Percentiles rank a stretch among this genome's conserved stretches.
Conservation (phyloP, 2,797 vertebrate species). For the Graptemys geographica region DNA sequence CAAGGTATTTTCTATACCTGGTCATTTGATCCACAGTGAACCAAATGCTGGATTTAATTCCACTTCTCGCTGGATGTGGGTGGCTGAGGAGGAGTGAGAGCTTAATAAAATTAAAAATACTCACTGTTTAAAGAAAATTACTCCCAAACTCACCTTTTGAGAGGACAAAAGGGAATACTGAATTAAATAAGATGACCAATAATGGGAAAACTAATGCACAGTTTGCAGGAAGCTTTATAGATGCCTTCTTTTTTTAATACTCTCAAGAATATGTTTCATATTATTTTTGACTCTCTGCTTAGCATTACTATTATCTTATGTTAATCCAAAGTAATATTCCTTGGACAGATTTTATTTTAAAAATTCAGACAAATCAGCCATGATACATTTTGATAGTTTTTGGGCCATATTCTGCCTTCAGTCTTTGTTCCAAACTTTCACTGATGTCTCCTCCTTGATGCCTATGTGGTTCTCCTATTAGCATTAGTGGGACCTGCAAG, state of each 20-base stretch:
- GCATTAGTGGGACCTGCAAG: not conserved
- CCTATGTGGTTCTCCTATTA: not conserved
- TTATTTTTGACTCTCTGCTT: not conserved
- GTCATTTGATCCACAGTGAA: not conserved
- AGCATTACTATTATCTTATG: not conserved
- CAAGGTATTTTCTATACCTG: not conserved
- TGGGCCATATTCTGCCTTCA: not conserved
- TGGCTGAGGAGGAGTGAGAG: not conserved
- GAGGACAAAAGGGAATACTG: not conserved
- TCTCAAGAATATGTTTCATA: accelerated
- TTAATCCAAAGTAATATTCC: not conserved
- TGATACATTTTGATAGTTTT: not conserved
- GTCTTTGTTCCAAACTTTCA: not conserved
- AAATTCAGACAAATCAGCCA: not conserved
- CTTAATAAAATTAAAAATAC: not conserved
- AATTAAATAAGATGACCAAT: not conserved
- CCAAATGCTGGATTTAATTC: not conserved
- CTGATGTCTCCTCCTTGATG: not conserved
- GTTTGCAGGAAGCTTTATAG: not conserved
- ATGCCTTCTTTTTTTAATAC: not conserved
- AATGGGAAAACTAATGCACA: not conserved
- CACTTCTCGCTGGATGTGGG: not conserved
- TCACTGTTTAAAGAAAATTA: not conserved
- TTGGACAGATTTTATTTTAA: not conserved
- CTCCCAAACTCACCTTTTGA: not conserved